Base-by-base conservation (phyloP, 1,140 invertebrate species). In the Drosophila repleta region DNA sequence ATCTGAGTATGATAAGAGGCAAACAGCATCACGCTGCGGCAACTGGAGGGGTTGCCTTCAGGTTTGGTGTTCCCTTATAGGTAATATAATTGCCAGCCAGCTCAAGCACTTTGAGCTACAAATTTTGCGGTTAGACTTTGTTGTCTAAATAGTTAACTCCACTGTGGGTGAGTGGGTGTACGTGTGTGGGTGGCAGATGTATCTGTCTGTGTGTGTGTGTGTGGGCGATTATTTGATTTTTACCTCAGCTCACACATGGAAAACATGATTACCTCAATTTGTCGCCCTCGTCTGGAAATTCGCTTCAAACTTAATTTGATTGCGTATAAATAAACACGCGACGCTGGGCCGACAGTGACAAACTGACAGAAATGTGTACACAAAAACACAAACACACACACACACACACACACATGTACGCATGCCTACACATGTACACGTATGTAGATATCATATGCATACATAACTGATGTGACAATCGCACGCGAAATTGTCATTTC, bases 381-480 rank as follows among this genome's bases (percentile, higher is more conserved):
- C 39, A 51, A 57, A 29, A 0, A 29, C 29, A 29, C 29, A 29
- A 2, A 29, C 29, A 29, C 5, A 64, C 41, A 65, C 48, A 79
- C 37, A 68, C 21, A 55, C 15, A 45, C 11, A 13, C n/a, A 56
- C 24, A 18, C 10, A 41, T 11, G 26, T 21, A n/a, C 18, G 51
- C 37, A 13, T 32, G 6, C 17, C 24, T 6, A 49, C 39, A 32
- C 21, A 55, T 37, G 17, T 24, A 39, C 35, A 20, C 24, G 18
- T 60, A 58, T 65, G 63, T 72, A 57, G 52, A 67, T 65, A 78
- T 62, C 65, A 69, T 70, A 74, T 69, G 67, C 69, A 73, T 65
- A 76, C 83, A 87, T 88, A 87, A 88, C 83, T 88, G 83, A 88
- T 88, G 79, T 88, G 84, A 76, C 79, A 88, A 88, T 79, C 79